Base-by-base conservation (phyloP, 2,113 vertebrate species). In the Pionites leucogaster region DNA sequence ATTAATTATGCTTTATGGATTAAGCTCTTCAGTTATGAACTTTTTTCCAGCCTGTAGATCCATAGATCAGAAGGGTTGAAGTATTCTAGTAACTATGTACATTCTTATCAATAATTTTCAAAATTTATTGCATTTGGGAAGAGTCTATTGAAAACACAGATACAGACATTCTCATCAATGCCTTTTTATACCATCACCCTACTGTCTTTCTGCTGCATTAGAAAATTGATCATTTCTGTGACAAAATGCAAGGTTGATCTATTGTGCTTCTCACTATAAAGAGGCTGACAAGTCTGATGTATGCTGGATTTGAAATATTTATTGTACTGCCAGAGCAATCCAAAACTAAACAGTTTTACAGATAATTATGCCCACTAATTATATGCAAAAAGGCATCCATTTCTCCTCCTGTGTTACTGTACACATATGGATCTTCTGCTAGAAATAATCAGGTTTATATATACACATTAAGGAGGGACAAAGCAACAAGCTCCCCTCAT, bases 1-100 rank as follows among this genome's bases (percentile, higher is more conserved):
- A 57, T 96, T 95, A 95, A 96, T 82, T 92, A 74, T 33, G 82
- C 37, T 96, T 94, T 92, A 90, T 87, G 33, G 68, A 50, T 67
- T 95, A 57, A 92, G 59, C 68, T 95, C 49, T 82, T 82, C 88
- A 94, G 91, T 90, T 90, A 94, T 90, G 82, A 93, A 95, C 91
- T 95, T 86, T 17, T 67, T 96, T 90, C 79, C 68, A 95, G 77
- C 64, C 63, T 60, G 87, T 69, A 94, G 90, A 52, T 50, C 55
- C 77, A 92, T 17, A 94, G 90, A 93, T 92, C 88, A 95, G 69
- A 97, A 86, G 46, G 71, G 64, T 23, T 95, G 84, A 93, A 42
- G 44, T 35, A 49, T 72, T 82, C 78, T 96, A 75, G 68, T 53
- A 92, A 65, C 60, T 94, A 67, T 49, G 59, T 44, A 90, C 88